Evolutionary conservation across 2,888 invertebrate genomes (phyloP).

Genomic region (Cephonodes hylas): DNA sequence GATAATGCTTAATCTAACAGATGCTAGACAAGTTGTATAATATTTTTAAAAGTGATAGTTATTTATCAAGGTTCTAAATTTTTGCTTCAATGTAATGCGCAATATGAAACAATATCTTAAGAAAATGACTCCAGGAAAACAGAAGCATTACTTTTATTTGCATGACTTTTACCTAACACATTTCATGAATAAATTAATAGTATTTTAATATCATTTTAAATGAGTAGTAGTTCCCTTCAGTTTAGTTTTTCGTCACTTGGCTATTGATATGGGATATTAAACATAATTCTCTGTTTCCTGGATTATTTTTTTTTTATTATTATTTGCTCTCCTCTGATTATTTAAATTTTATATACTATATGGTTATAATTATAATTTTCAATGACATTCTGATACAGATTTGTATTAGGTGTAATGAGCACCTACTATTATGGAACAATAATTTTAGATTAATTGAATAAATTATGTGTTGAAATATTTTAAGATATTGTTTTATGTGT

Average conservation of each 20-base stretch:
- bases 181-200: neutral
- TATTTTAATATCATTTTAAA: neutral
- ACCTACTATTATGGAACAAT: neutral
- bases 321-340: neutral
- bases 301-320: neutral
- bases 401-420: neutral
- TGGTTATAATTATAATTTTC: neutral
- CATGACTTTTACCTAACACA: neutral
- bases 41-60: slow-evolving; percentile 60
- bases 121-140: slow-evolving; percentile 10
- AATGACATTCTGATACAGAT: neutral
- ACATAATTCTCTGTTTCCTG: neutral
- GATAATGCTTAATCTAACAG: slow-evolving; percentile 55
- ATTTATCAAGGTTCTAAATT: slow-evolving; percentile 51
- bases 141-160: slow-evolving; percentile 21
- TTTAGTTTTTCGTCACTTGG: neutral
- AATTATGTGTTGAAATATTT: slow-evolving; percentile 9
- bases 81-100: slow-evolving; percentile 27
- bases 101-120: slow-evolving; percentile 9
- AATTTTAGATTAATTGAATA: neutral
- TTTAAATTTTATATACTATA: neutral
- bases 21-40: slow-evolving; percentile 60
- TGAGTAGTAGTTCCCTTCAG: neutral
- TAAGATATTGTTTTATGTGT: slow-evolving; percentile 10
- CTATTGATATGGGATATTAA: neutral